Percentiles rank a stretch among this genome's conserved stretches.
Conservation (phyloP, 1,140 invertebrate genomes). For the Drosophila yakuba region DNA sequence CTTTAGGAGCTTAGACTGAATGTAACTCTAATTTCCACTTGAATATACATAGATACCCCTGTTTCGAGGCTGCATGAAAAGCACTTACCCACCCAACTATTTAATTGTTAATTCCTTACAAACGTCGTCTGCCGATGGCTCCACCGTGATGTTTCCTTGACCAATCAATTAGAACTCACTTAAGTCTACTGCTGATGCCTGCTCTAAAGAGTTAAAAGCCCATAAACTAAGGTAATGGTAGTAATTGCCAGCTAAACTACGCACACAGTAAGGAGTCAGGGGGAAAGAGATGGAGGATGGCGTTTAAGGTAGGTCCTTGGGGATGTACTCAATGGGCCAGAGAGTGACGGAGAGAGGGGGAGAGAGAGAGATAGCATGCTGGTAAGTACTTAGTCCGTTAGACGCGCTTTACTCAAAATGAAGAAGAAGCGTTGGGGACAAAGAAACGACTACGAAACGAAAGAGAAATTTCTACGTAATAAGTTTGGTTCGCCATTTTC, state of each 20-base stretch:
- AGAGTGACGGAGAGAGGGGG: slow-evolving; percentile 22
- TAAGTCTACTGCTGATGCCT: slow-evolving; percentile 21
- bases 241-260: slow-evolving; percentile 59
- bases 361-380: slow-evolving; percentile 56
- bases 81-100: slow-evolving; percentile 42
- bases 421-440: slow-evolving; percentile 71
- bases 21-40: not conserved
- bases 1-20: no score
- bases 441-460: slow-evolving; percentile 72
- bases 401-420: slow-evolving; percentile 69
- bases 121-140: slow-evolving; percentile 1
- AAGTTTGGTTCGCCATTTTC: slow-evolving; percentile 73
- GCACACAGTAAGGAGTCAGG: slow-evolving; percentile 22
- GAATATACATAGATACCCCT: not conserved
- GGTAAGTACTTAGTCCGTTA: slow-evolving; percentile 62
- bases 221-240: slow-evolving; percentile 8
- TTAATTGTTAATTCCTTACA: slow-evolving; percentile 22
- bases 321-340: slow-evolving; percentile 22
- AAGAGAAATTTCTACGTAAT: slow-evolving; percentile 75
- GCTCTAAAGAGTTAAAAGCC: slow-evolving; percentile 22
- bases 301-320: slow-evolving; percentile 21
- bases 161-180: slow-evolving; percentile 32
- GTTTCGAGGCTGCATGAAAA: slow-evolving; percentile 64
- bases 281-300: slow-evolving; percentile 1
- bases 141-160: slow-evolving; percentile 8